Evolutionary conservation across 1,140 invertebrate species (phyloP), one percentile per base, ranked within the genome.

Genomic region (Frieseomelitta varia): DNA sequence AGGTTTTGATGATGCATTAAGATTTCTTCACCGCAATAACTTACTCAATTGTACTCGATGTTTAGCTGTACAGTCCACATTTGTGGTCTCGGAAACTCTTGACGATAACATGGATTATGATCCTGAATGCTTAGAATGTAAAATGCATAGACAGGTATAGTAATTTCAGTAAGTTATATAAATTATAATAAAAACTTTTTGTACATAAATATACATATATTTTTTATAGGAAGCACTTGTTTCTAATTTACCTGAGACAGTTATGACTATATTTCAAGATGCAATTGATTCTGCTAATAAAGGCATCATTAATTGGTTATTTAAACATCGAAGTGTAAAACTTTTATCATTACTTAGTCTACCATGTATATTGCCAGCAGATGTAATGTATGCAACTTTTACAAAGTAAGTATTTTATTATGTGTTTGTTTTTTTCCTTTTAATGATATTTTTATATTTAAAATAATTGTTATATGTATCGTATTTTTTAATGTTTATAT

Each of bases 1-100:
- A 95, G 99, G 99, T 30, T 99, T 99, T 93, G 98, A 99, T 90
- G 99, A 99, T 94, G 98, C 98, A 0, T 95, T 99, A 1, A 96
- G 97, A 79, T 99, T 99, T 95, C 95, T 99, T 72, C 98, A 99
- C 87, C 96, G 97, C 84, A 99, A 99, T 93, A 98, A 98, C 94
- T 94, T 98, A 75, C 98, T 98, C 79, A 97, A 97, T 86, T 98
- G 98, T 91, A 97, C 97, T 0, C 95, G 97, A 65, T 98, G 98
- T 93, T 95, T 98, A 47, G 96, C 97, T 0, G 97, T 98, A 10
- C 97, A 98, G 89, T 97, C 97, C 0, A 97, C 97, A 0, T 98
- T 97, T 92, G 96, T 97, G 79, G 96, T 98, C 21, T 97, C 97
- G 19, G 97, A 97, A 90, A 95, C 96, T 10, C 85, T 96, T 21